Evolutionary conservation across 2,888 invertebrate species (phyloP).

Genomic region (Dendrolimus pini): DNA sequence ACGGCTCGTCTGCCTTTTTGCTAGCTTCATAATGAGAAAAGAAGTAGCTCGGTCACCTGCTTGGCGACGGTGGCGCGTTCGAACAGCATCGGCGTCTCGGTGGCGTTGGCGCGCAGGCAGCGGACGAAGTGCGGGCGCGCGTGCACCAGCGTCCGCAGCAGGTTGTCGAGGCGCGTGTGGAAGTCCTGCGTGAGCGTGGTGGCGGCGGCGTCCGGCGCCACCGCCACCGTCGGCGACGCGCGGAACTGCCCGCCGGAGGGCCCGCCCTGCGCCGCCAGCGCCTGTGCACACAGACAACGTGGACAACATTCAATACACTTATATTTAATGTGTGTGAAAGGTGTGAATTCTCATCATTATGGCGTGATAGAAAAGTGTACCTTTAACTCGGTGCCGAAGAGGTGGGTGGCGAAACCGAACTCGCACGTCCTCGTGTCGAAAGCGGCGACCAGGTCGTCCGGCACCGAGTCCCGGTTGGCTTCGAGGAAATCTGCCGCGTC

Average conservation of each 20-base stretch:
- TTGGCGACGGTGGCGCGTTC: constrained; percentile 89
- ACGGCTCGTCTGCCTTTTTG: too few species aligned
- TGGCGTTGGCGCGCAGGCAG: constrained; percentile 91
- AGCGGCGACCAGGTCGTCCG: constrained; percentile 93
- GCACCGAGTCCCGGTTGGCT: constrained; percentile 94
- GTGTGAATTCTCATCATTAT: background rate
- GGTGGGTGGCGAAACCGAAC: constrained; percentile 97
- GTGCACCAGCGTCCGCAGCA: constrained; percentile 93
- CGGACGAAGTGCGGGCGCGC: constrained; percentile 96
- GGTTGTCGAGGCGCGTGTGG: constrained; percentile 94
- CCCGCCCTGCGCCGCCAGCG: constrained; percentile 77
- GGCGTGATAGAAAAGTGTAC: constrained; percentile 14
- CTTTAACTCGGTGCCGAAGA: constrained; percentile 96
- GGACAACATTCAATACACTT: background rate
- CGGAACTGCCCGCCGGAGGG: constrained; percentile 83
- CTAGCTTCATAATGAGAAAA: too few species aligned
- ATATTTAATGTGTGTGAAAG: background rate
- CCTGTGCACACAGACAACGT: constrained; percentile 32
- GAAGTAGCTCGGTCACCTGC: constrained; percentile 76
- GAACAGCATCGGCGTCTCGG: constrained; percentile 88
- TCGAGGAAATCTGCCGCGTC: constrained; percentile 93
- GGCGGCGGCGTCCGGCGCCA: constrained; percentile 84
- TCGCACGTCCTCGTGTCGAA: constrained; percentile 95
- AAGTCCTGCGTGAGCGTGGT: constrained; percentile 96
- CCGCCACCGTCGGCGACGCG: constrained; percentile 92